Conservation (phyloP, 2,888 invertebrate genomes). For the Sinodicranocentrus sp. region DNA sequence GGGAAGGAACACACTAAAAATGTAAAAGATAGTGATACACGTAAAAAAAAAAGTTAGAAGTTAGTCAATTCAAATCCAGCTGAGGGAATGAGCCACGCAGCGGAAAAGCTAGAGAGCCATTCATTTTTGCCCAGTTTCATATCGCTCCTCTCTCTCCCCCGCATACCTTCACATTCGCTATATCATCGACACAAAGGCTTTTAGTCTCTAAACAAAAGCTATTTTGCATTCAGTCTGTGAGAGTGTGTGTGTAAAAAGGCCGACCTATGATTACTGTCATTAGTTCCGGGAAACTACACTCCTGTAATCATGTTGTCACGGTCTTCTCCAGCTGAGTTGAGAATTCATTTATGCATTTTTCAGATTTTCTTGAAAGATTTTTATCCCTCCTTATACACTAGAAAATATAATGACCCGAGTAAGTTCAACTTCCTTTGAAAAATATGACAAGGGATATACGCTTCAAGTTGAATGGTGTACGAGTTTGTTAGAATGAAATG, state of each 20-base stretch:
- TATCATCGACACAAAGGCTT: too few species aligned
- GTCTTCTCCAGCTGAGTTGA: conserved; percentile 62
- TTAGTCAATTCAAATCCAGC: too few species aligned
- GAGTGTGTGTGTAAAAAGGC: conserved; percentile 28
- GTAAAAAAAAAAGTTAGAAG: not conserved
- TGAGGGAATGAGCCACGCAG: too few species aligned
- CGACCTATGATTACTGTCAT: conserved; percentile 69
- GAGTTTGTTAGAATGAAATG: conserved; percentile 3
- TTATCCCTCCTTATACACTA: too few species aligned
- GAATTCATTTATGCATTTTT: too few species aligned
- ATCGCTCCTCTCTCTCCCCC: not conserved
- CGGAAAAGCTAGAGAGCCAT: not conserved
- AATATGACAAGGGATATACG: too few species aligned
- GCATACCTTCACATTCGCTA: not conserved
- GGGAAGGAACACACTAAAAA: too few species aligned
- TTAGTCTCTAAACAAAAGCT: too few species aligned
- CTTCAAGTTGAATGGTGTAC: too few species aligned
- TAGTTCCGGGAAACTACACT: conserved; percentile 70
- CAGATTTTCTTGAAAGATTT: too few species aligned
- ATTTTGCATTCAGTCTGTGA: too few species aligned
- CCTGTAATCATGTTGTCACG: conserved; percentile 69
- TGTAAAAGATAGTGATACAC: not conserved
- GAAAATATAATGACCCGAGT: too few species aligned
- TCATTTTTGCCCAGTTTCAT: not conserved
- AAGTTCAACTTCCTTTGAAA: conserved; percentile 2